Evolutionary conservation across 2,888 invertebrate genomes (phyloP), one percentile per base, ranked within the genome.

Genomic region (Epinotia bilunana): DNA sequence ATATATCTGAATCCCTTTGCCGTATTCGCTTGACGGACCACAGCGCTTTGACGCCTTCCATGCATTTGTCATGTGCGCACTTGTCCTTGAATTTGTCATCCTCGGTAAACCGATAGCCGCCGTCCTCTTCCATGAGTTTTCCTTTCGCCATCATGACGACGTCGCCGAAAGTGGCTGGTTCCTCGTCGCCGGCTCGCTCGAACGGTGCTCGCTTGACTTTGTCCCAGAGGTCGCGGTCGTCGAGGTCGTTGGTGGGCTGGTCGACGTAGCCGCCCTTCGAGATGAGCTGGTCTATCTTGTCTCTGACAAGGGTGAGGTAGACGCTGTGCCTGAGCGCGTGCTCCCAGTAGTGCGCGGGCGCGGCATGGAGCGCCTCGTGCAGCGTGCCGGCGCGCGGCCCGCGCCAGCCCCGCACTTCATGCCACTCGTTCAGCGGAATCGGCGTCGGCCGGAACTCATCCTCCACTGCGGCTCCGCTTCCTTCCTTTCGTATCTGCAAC

Each of bases 21-120:
- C 96, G 90, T 70, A 96, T 95, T 70, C 96, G 94, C 87, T 96
- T 96, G 4, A 96, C 96, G 0, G 95, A 95, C 97, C 97, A 97
- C 73, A 95, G 86, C 0, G 96, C 96, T 82, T 95, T 91, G 5
- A 95, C 91, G 53, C 91, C 91, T 77, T 94, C 92, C 79, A 89
- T 91, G 77, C 95, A 95, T 78, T 92, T 92, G 43, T 94, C 93
- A 60, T 93, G 84, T 28, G 77, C 80, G 79, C 93, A 93, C 74
- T 88, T 90, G 60, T 87, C 86, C 76, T 84, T 86, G 1, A 86
- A 82, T 63, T 80, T 82, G 57, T 92, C 88, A 76, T 92, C 92
- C 83, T 95, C 95, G 0, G 95, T 87, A 81, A 96, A 96, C 58
- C 93, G 89, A 80, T 92, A 95, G 0, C 95, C 94, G 0, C 86